Percentiles rank a stretch among this genome's conserved stretches.
These are phyloP conservation scores for Spheniscus mendiculus DNA, from an alignment of 2,113 vertebrate species.

Conservation along the genomic window DNA sequence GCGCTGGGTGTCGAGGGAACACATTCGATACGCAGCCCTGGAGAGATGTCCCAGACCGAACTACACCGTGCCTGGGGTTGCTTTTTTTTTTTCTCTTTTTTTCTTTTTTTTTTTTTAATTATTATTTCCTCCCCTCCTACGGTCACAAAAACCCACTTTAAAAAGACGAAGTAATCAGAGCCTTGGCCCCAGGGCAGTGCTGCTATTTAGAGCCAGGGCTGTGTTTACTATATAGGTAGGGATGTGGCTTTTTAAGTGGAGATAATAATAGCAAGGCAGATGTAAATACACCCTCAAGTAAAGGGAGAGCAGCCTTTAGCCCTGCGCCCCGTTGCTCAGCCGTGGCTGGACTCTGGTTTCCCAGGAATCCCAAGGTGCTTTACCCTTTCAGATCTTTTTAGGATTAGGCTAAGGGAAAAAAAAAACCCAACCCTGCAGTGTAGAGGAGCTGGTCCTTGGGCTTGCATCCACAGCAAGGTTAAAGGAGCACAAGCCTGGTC, in stretches of 20 bases:
- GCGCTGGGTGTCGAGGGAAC: neutral
- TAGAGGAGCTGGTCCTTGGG: neutral
- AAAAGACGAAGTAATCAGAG: slow-evolving; percentile 31
- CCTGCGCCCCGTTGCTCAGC: neutral
- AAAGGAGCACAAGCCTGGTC: neutral
- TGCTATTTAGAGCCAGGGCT: slow-evolving; percentile 19
- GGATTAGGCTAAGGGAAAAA: neutral
- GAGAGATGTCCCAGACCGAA: neutral
- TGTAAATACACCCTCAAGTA: slow-evolving; percentile 4
- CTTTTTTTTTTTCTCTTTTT: neutral
- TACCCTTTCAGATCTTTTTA: neutral
- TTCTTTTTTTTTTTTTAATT: neutral
- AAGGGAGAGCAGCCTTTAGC: neutral
- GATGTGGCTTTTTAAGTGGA: slow-evolving; percentile 40
- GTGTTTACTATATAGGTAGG: slow-evolving; percentile 23
- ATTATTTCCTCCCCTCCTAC: neutral
- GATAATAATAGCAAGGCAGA: slow-evolving; percentile 33
- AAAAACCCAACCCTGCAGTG: too few species aligned
- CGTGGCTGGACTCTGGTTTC: neutral
- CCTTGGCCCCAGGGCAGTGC: neutral
- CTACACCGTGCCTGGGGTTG: rapidly evolving
- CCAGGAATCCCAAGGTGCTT: neutral
- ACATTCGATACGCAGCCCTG: rapidly evolving
- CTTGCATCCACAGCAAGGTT: neutral
- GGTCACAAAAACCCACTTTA: neutral